Evolutionary conservation across 1,140 invertebrate species (phyloP).

Genomic region (Batillaria attramentaria): DNA sequence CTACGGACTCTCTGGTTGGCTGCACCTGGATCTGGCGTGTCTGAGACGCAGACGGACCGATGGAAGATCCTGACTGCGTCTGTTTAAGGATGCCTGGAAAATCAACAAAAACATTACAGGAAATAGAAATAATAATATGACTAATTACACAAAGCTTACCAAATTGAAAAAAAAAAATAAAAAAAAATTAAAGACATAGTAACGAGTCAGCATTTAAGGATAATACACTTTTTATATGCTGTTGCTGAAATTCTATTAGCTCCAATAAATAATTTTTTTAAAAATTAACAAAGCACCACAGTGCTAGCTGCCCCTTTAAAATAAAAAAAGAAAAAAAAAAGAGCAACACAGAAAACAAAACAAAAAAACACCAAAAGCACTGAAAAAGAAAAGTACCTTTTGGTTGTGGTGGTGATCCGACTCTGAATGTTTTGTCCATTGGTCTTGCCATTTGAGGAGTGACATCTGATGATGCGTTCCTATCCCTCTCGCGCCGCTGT

Average conservation of each 20-base stretch:
- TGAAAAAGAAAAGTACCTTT: too few species aligned
- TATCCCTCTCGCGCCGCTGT: too few species aligned
- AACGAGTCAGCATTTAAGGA: background rate
- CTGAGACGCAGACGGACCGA: background rate
- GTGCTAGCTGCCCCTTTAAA: too few species aligned
- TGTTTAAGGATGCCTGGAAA: constrained; percentile 41
- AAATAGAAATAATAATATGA: background rate
- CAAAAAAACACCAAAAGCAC: too few species aligned
- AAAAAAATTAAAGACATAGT: background rate
- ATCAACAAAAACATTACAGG: background rate
- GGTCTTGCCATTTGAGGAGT: too few species aligned
- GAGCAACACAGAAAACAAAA: too few species aligned
- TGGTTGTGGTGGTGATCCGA: too few species aligned
- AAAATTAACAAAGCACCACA: too few species aligned
- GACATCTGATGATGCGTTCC: too few species aligned
- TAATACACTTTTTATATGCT: background rate
- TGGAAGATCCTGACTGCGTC: background rate
- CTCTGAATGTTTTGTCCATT: too few species aligned
- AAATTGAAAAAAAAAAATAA: background rate
- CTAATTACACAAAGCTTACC: background rate
- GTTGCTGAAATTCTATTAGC: background rate
- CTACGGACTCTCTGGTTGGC: background rate
- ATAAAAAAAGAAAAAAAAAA: too few species aligned
- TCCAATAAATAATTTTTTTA: background rate
- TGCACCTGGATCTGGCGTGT: background rate